Base-by-base conservation (phyloP, 2,797 vertebrate genomes). In the Acrocephalus scirpaceus region DNA sequence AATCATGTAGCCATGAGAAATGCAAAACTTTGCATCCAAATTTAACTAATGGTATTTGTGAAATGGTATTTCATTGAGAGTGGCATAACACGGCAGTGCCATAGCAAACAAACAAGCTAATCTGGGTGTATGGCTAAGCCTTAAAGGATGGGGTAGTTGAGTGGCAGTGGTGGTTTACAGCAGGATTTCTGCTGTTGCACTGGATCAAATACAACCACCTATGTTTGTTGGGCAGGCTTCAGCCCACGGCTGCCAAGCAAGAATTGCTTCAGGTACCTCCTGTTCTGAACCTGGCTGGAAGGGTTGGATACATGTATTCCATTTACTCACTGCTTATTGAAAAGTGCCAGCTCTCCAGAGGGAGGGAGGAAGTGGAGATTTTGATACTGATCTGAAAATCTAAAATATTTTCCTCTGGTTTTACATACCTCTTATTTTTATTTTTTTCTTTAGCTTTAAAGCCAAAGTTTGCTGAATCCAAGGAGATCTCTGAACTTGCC, bases 391-490 rank as follows among this genome's bases (percentile, higher is more conserved):
- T 25, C 34, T 81, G 73, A 77, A 92, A 86, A 75, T 26, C 27
- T 79, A 66, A 88, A 92, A 40, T 90, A 6, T n/a, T 90, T 95
- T 53, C 23, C 16, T 4, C 26, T 45, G 32, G 20, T 18, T 86
- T 80, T 83, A 80, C 8, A 3, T 22, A 4, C 25, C 5, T 74
- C 15, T 34, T 40, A 4, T 7, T 44, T 50, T n/a, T 76, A 12
- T 53, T 40, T n/a, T 53, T 38, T 7, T 3, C 3, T 10, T 57
- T 95, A 99, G 99, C 99, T 54, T 98, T 99, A 97, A 99, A 99
- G 97, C 99, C 99, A 70, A 99, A 99, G 97, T 99, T 99, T 97
- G 98, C 99, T 11, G 99, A 99, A 86, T 99, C 99, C 86, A 99
- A 99, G 98, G 99, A 99, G 97, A 99, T 99, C 96, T 99, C 99